Conservation (phyloP, 2,888 invertebrate genomes). For the Cantharis flavilabris region DNA sequence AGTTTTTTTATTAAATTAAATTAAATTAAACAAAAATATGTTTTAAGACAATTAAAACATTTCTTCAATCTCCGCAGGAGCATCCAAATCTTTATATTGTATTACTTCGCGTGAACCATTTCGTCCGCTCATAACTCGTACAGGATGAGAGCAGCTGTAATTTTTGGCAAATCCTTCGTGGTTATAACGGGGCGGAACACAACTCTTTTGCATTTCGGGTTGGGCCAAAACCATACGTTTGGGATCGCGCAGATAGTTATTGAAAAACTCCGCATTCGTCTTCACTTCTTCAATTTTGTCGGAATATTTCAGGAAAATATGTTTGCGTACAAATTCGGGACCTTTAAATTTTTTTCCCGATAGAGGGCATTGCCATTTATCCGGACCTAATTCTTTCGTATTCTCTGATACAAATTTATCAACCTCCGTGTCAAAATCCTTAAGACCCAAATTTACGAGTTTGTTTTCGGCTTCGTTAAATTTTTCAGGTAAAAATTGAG, state of each 20-base stretch:
- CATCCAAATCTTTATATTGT: neutral
- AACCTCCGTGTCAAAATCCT: constrained; percentile 71
- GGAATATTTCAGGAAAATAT: constrained; percentile 95
- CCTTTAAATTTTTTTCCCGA: constrained; percentile 99
- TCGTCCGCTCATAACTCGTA: neutral
- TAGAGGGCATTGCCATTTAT: constrained; percentile 98
- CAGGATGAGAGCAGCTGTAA: neutral
- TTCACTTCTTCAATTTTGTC: constrained; percentile 98
- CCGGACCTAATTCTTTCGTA: constrained; percentile 94
- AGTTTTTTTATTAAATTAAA: too few relatives aligned
- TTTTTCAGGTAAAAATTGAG: constrained; percentile 82
- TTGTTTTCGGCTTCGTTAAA: constrained; percentile 68
- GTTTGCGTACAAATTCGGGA: constrained; percentile 97
- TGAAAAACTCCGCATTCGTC: constrained; percentile 96
- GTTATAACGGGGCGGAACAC: constrained; percentile 31
- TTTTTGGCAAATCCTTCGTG: neutral
- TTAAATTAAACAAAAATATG: too few relatives aligned
- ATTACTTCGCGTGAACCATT: neutral
- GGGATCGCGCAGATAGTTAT: constrained; percentile 92
- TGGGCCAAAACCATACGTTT: constrained; percentile 92
- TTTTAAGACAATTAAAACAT: too few relatives aligned
- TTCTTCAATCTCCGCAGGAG: too few relatives aligned
- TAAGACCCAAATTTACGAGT: constrained; percentile 49
- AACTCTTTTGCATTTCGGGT: constrained; percentile 53
- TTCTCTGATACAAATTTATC: constrained; percentile 96